These are phyloP conservation scores for Microctenopoma steveboyesi DNA, from an alignment of 2,797 vertebrate genomes.

Conservation along the genomic window DNA sequence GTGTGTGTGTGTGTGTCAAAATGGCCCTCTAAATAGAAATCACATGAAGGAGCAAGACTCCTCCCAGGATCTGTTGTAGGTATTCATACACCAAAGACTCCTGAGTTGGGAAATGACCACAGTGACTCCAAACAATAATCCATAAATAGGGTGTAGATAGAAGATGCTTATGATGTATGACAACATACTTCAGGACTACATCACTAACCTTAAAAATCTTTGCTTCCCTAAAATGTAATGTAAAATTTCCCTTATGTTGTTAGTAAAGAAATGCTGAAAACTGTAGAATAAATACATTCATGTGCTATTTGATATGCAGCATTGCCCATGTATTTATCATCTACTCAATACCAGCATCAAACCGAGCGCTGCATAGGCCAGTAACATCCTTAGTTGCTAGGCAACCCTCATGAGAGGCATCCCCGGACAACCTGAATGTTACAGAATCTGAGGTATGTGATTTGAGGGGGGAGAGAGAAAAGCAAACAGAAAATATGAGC, in stretches of 20 bases:
- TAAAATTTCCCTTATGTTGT: slow-evolving; percentile 25
- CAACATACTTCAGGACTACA: background rate
- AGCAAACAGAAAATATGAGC: slow-evolving; percentile 68
- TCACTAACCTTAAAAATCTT: background rate
- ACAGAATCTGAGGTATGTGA: slow-evolving; percentile 75
- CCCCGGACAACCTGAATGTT: slow-evolving; percentile 76
- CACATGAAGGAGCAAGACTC: slow-evolving; percentile 31
- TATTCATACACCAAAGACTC: slow-evolving; percentile 51
- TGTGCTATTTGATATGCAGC: slow-evolving; percentile 57
- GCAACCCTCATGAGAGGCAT: slow-evolving; percentile 75
- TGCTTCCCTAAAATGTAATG: background rate
- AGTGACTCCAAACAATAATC: slow-evolving; percentile 34
- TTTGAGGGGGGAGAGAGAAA: slow-evolving; percentile 62
- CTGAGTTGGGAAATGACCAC: slow-evolving; percentile 50
- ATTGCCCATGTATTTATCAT: slow-evolving; percentile 62
- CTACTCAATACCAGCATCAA: slow-evolving; percentile 65
- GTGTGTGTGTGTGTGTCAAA: slow-evolving; percentile 4
- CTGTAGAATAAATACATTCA: slow-evolving; percentile 67
- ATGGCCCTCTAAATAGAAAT: slow-evolving; percentile 34
- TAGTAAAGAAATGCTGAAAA: slow-evolving; percentile 43
- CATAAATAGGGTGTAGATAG: slow-evolving; percentile 29
- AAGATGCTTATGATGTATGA: slow-evolving; percentile 10
- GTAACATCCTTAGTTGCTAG: slow-evolving; percentile 82
- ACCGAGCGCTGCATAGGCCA: slow-evolving; percentile 61
- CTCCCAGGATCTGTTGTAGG: slow-evolving; percentile 59